Evolutionary conservation across 2,888 invertebrate genomes (phyloP), one percentile per base, ranked within the genome.

Genomic region (Tetragnatha montana): DNA sequence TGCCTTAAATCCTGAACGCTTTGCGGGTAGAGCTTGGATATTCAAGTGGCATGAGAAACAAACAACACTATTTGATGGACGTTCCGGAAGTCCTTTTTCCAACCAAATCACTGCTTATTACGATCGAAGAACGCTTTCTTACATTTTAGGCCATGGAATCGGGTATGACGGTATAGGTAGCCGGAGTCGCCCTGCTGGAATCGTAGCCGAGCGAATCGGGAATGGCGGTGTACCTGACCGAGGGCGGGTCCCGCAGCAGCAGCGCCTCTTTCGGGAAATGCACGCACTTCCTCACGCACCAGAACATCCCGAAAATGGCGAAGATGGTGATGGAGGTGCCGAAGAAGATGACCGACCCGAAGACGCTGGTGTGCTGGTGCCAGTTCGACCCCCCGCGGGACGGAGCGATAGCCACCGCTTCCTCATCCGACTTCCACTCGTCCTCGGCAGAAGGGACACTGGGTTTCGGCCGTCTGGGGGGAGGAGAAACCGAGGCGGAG

Each of bases 241-340:
- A 92, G 22, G 93, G 93, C 21, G 92, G 92, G 90, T 93, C 93
- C 84, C 92, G 92, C 78, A 92, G 88, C 79, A 93, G 91, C 92
- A 92, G 92, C 89, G 92, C 92, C 90, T 92, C 92, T 84, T 92
- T 92, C 19, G 92, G 92, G 69, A 93, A 93, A 88, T 92, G 92
- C 89, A 93, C 93, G 91, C 93, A 93, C 49, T 93, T 92, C 69
- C 93, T 91, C 73, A 93, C 91, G 91, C 93, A 93, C 81, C 93
- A 89, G 60, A 93, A 92, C 51, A 93, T 90, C 6, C 93, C 93
- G 73, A 93, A 92, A n/a, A 92, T 91, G 19, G 92, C 93, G 88
- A 93, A 93, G 68, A 93, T 93, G 51, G 93, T 92, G 80, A 93
- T 91, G n/a, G 93, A 92, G 47, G 93, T 91, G 22, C 93, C 92